phyloP scores from a whole-genome alignment of 1,140 invertebrate genomes.

The Macrobrachium nipponense region DNA sequence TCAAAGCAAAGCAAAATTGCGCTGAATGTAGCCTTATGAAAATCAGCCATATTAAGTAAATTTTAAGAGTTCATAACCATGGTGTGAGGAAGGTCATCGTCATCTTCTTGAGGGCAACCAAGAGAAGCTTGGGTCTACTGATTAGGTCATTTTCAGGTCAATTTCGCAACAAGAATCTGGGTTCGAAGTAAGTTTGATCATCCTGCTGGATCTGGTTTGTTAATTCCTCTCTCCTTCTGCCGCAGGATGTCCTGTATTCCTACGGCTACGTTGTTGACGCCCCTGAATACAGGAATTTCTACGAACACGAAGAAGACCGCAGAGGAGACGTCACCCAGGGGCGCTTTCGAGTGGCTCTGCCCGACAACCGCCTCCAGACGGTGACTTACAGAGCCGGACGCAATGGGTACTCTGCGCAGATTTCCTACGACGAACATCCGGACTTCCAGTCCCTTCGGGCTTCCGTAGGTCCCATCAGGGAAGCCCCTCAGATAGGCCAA shows the following conservation, averaged over 20 bases:
- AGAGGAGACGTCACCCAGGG: slow-evolving; percentile 42
- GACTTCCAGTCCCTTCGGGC: slow-evolving; percentile 28
- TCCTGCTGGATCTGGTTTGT: too few relatives aligned
- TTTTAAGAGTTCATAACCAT: too few relatives aligned
- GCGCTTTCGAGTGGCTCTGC: slow-evolving; percentile 47
- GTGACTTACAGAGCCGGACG: slow-evolving; percentile 31
- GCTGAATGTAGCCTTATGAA: too few relatives aligned
- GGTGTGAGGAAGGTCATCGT: too few relatives aligned
- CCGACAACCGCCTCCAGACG: slow-evolving; percentile 50
- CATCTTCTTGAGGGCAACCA: too few relatives aligned
- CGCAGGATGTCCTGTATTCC: slow-evolving; percentile 20
- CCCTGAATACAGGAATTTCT: slow-evolving; percentile 43
- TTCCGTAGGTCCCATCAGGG: slow-evolving; percentile 43
- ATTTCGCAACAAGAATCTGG: too few relatives aligned
- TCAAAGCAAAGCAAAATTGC: too few relatives aligned
- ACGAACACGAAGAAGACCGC: slow-evolving; percentile 42
- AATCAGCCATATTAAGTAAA: too few relatives aligned
- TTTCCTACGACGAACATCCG: slow-evolving; percentile 47
- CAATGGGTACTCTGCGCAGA: slow-evolving; percentile 28
- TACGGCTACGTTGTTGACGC: slow-evolving; percentile 47
- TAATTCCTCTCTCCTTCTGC: background rate
- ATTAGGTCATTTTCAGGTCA: background rate
- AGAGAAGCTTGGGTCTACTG: background rate
- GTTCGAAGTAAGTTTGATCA: too few relatives aligned
- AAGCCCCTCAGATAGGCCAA: slow-evolving; percentile 36